phyloP scores from a whole-genome alignment of 2,888 invertebrate species.

The Strigamia transsilvanica region DNA sequence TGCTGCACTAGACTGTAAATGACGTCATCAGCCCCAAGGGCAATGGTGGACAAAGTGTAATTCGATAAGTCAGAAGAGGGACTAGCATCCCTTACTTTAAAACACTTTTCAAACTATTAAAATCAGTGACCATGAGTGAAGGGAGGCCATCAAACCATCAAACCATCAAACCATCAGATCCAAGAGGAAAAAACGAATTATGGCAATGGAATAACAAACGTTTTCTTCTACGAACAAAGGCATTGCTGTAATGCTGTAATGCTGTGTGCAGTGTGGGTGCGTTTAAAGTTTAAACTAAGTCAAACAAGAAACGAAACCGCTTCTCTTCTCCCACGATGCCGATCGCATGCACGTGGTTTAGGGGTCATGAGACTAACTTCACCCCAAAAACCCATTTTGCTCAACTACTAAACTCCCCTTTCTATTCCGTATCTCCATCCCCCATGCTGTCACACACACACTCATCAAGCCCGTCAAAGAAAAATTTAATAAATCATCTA shows the following conservation, averaged over 20 bases:
- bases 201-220: not conserved
- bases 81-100: slow-evolving; percentile 15
- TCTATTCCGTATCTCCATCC: slow-evolving; percentile 16
- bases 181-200: not conserved
- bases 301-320: not conserved
- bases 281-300: not conserved
- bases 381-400: slow-evolving; percentile 13
- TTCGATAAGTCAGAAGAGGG: slow-evolving; percentile 12
- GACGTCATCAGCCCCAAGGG: slow-evolving; percentile 30
- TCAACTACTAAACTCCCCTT: not conserved
- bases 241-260: not conserved
- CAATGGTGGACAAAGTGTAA: slow-evolving; percentile 30
- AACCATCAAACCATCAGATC: not conserved
- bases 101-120: slow-evolving; percentile 30
- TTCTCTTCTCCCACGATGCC: slow-evolving; percentile 22
- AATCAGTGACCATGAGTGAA: slow-evolving; percentile 21
- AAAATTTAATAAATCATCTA: slow-evolving; percentile 21
- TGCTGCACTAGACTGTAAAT: slow-evolving; percentile 26
- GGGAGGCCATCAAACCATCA: not conserved
- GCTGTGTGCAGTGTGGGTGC: too few species aligned
- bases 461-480: slow-evolving; percentile 20
- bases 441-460: slow-evolving; percentile 21
- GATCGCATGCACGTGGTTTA: slow-evolving; percentile 20
- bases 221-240: not conserved
- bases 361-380: slow-evolving; percentile 16